Base-by-base conservation (phyloP, 2,888 invertebrate species). In the Ctena decussata region DNA sequence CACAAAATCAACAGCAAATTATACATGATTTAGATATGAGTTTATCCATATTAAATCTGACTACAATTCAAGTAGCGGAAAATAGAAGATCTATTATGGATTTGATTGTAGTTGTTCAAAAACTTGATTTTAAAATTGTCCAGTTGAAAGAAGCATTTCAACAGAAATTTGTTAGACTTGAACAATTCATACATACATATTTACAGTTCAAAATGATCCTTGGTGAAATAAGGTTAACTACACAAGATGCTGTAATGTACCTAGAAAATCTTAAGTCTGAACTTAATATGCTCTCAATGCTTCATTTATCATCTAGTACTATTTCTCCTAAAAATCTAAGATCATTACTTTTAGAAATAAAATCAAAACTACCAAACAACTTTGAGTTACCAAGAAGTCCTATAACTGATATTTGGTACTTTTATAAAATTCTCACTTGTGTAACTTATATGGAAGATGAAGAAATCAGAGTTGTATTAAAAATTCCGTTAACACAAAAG, bases 361-460 rank as follows among this genome's bases (percentile, higher is more conserved):
- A 81, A 76, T 15, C 46, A 30, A 76, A 77, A 77, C n/a, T 53
- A 41, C 78, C 77, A n/a, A 49, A 46, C 32, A 78, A 60, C 27
- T 46, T 78, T 37, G 37, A 74, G 74, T 49, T 82, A 46, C 69
- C 75, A 39, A 53, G 8, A 39, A 74, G 74, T 46, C 82, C 82
- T 18, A 46, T 24, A 24, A 70, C 21, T 18, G 46, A 82, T 24
- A 82, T 78, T 39, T 82, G 82, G 82, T 72, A 78, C 53, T 78
- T 78, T 70, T 82, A 78, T 57, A 74, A 82, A 35, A 72, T 24
- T 27, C 27, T 77, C 18, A 37, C 78, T 18, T 74, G 60, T 57
- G 8, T 82, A 27, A 37, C 78, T 24, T 74, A 74, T 57, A 12
- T 82, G 21, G 44, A 77, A 39, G 46, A 49, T 27, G 18, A 77